Conservation (phyloP, 2,888 invertebrate species). For the Caenorhabditis virilis region DNA sequence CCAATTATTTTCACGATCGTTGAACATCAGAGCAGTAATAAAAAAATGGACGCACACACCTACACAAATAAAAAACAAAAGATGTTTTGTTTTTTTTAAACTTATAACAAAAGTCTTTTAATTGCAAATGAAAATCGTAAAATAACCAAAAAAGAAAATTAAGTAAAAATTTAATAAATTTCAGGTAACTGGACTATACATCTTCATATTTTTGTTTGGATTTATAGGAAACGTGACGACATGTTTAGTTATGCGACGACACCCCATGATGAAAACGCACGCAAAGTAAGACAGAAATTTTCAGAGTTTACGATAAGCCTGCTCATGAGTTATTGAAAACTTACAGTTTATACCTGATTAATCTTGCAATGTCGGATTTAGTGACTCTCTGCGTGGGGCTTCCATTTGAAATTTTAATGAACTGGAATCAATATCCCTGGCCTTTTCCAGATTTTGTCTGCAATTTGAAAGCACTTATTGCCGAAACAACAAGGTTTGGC, state of each 20-base stretch:
- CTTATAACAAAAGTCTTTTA: too few species aligned
- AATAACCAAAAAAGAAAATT: neutral
- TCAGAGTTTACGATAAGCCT: too few species aligned
- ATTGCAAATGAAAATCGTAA: neutral
- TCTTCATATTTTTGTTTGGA: constrained; percentile 47
- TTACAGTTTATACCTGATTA: constrained; percentile 49
- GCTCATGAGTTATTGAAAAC: neutral
- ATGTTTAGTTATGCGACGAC: constrained; percentile 51
- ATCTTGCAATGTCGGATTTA: constrained; percentile 54
- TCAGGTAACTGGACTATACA: constrained; percentile 46
- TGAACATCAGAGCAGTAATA: too few species aligned
- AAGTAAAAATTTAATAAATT: neutral
- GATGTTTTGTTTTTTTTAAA: too few species aligned
- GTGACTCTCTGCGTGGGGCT: constrained; percentile 53
- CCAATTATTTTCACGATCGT: too few species aligned
- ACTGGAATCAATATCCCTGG: constrained; percentile 59
- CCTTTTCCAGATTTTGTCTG: constrained; percentile 57
- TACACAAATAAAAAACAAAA: too few species aligned
- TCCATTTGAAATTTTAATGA: constrained; percentile 54
- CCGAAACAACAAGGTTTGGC: constrained; percentile 54
- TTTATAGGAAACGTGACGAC: constrained; percentile 51
- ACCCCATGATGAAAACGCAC: constrained; percentile 53
- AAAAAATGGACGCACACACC: too few species aligned
- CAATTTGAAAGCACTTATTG: constrained; percentile 51
- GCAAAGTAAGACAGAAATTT: constrained; percentile 32